A percentile compares a stretch with the other conserved stretches of the same genome.
phyloP scores from a whole-genome alignment of 2,113 vertebrate genomes.

The rabbit (Oryctolagus cuniculus) region mOryCun1.1 NC_091440.1:105826501-105827000 shows the following conservation, averaged over 20 bases:
- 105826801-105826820: background rate
- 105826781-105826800: background rate
- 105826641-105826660: background rate
- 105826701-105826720: background rate
- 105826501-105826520: no score
- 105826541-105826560: background rate
- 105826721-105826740: conserved; percentile 7
- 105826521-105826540: background rate
- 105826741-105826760: background rate
- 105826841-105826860: background rate
- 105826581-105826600: background rate
- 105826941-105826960: no score
- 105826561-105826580: background rate
- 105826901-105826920: background rate
- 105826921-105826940: background rate
- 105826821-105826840: background rate
- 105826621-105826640: background rate
- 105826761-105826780: conserved; percentile 2
- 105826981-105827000: background rate
- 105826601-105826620: background rate
- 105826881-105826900: conserved; percentile 19
- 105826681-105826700: background rate
- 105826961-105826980: background rate
- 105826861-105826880: background rate
- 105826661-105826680: background rate